A percentile compares a stretch with the other conserved stretches of the same genome.
phyloP scores from a whole-genome alignment of 2,797 vertebrate genomes.

The Cryptoprocta ferox region DNA sequence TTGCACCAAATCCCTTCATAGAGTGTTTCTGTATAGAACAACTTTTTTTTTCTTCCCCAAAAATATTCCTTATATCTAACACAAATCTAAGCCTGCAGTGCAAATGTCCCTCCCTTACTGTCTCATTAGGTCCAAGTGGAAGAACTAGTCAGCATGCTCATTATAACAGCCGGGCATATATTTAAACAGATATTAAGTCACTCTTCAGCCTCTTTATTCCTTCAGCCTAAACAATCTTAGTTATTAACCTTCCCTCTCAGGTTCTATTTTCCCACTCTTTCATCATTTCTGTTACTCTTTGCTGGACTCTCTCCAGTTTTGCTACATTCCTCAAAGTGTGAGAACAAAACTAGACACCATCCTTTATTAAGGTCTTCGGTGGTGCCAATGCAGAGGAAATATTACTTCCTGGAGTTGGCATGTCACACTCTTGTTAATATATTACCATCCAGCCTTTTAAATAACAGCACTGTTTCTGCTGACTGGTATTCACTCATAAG shows the following conservation, averaged over 20 bases:
- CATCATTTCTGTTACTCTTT: conserved; percentile 78
- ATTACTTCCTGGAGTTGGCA: conserved; percentile 75
- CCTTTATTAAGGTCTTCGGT: conserved; percentile 81
- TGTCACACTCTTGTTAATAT: conserved; percentile 38
- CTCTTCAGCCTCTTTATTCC: conserved; percentile 65
- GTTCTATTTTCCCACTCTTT: conserved; percentile 78
- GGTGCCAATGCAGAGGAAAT: conserved; percentile 75
- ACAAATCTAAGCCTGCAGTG: neutral
- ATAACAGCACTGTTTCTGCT: neutral
- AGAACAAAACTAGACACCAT: conserved; percentile 78
- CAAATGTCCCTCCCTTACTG: neutral
- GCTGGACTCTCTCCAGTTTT: conserved; percentile 79
- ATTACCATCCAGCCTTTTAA: conserved; percentile 19
- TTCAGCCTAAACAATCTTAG: conserved; percentile 61
- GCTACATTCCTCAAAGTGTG: conserved; percentile 74
- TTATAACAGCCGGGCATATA: conserved; percentile 23
- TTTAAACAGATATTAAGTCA: conserved; percentile 55
- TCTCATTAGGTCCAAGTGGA: neutral
- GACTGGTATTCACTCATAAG: neutral
- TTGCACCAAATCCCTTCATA: neutral
- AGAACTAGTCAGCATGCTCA: neutral
- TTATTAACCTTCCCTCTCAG: conserved; percentile 80
- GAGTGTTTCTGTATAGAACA: neutral
- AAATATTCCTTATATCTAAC: neutral
- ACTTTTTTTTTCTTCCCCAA: neutral